Evolutionary conservation across 2,113 vertebrate genomes (phyloP), one percentile per base, ranked within the genome.

Genomic region (Rhineura floridana): DNA sequence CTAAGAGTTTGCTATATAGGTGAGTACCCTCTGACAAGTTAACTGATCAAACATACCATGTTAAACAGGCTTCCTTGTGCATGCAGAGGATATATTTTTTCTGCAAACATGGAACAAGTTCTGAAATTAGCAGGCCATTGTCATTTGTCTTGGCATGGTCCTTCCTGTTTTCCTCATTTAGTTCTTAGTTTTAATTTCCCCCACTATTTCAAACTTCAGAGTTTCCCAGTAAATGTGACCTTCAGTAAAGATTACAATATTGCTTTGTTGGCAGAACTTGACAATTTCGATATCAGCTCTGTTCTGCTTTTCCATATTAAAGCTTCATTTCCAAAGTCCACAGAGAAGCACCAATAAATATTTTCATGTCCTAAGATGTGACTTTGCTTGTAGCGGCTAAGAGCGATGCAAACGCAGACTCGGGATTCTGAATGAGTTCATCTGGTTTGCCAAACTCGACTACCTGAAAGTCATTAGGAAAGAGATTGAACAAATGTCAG

Each of bases 381-480:
- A 77, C 63, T 83, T 93, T 96, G 89, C 96, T 96, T 12, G 97
- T 93, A 82, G 97, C 96, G 0, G 94, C 91, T 72, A 98, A 94
- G 39, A 98, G 94, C 52, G 96, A 96, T 0, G 95, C 95, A 93
- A 98, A 98, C 2, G 96, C 86, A 55, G 97, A 98, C 87, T 95
- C 93, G 8, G 97, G 96, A 63, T 94, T 97, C 90, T 97, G 96
- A 33, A 89, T 92, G 73, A 98, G 95, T 69, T 96, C 95, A 36
- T 98, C 96, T 0, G 98, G 97, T 78, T 90, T 87, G 88, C 96
- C 97, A 88, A 98, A 96, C 90, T 98, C 97, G 5, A 93, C 95
- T 19, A 91, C 97, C 98, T 98, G 91, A 50, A 88, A 94, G 69
- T 52, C 84, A 87, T 62, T n/a, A 88, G 81, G 63, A 77, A 83